Percentiles rank a stretch among this genome's conserved stretches.
Evolutionary conservation across 2,113 vertebrate species (phyloP).

Genomic region (Ictidomys tridecemlineatus): DNA sequence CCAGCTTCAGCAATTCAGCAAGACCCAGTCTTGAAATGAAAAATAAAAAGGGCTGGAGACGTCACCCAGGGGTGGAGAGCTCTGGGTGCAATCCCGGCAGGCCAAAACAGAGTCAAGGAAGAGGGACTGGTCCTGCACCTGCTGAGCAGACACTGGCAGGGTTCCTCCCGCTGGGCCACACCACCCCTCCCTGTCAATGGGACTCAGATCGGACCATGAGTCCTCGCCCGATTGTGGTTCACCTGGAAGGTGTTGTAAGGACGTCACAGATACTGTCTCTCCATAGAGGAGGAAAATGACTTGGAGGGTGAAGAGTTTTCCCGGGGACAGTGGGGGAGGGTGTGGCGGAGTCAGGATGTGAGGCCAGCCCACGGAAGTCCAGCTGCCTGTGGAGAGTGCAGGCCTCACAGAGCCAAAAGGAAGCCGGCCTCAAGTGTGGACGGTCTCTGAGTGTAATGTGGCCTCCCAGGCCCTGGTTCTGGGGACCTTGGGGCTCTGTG

Average conservation of each 20-base stretch:
- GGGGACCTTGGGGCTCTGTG: rapidly evolving
- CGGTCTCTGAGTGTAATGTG: rapidly evolving
- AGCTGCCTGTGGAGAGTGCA: no score
- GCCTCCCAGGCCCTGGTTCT: background rate
- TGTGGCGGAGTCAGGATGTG: background rate
- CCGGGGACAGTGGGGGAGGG: no score
- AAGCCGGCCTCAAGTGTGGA: background rate
- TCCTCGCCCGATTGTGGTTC: background rate
- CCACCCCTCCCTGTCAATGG: rapidly evolving
- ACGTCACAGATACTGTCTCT: background rate
- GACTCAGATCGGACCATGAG: background rate
- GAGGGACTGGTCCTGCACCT: background rate
- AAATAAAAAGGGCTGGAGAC: background rate
- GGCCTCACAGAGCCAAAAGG: background rate
- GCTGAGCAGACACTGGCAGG: background rate
- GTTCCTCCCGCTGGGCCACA: background rate
- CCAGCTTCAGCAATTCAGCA: background rate
- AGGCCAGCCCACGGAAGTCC: rapidly evolving
- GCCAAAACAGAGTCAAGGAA: background rate
- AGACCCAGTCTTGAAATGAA: background rate
- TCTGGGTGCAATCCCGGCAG: no score
- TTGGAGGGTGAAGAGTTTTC: background rate
- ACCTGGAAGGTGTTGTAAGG: background rate
- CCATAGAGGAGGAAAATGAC: background rate
- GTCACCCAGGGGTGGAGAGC: background rate